phyloP scores from a whole-genome alignment of 2,113 vertebrate genomes.

The Nipponia nippon region DNA sequence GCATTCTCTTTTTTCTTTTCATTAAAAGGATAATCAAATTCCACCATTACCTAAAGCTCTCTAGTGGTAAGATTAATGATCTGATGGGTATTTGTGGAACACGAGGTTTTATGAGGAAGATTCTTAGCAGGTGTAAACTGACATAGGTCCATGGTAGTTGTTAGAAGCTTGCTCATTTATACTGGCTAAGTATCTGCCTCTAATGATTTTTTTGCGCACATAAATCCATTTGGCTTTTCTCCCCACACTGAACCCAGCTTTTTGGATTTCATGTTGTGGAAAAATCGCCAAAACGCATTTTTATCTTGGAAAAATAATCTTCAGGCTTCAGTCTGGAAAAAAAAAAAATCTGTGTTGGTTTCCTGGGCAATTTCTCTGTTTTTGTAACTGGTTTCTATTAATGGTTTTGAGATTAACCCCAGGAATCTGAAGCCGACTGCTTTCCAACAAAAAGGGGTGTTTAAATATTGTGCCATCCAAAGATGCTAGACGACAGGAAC shows the following conservation, averaged over 20 bases:
- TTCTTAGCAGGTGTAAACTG: background rate
- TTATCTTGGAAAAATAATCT: constrained; percentile 13
- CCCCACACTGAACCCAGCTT: background rate
- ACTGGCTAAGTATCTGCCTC: background rate
- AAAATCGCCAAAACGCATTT: background rate
- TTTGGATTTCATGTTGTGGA: background rate
- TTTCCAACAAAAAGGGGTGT: background rate
- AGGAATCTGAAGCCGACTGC: constrained; percentile 30
- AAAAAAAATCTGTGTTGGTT: background rate
- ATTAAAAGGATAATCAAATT: background rate
- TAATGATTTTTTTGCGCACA: background rate
- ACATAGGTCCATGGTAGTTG: background rate
- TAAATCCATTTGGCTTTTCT: background rate
- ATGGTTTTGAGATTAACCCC: constrained; percentile 52
- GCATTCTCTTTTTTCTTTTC: background rate
- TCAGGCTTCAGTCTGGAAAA: background rate
- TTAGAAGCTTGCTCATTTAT: background rate
- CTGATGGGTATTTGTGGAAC: background rate
- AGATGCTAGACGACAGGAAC: background rate
- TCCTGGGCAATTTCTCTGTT: constrained; percentile 57
- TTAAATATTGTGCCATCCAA: background rate
- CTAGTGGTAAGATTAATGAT: background rate
- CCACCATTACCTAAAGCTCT: background rate
- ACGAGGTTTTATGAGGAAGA: background rate
- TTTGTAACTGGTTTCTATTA: constrained; percentile 58